phyloP scores from a whole-genome alignment of 2,888 invertebrate genomes.

The Aphidoletes aphidimyza region DNA sequence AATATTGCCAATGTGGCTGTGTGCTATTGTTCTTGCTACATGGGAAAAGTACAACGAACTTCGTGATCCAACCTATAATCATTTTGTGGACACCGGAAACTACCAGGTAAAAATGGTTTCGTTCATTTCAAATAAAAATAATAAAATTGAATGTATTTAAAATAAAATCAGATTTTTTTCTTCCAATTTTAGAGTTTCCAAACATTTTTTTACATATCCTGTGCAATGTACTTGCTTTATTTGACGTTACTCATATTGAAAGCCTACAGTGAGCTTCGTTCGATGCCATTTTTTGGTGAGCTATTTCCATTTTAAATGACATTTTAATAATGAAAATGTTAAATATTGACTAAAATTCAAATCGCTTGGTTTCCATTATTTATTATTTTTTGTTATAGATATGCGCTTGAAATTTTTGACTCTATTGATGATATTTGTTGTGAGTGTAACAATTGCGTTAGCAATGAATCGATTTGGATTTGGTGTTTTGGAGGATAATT shows the following conservation, averaged over 20 bases:
- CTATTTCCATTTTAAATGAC: background rate
- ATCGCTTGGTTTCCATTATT: background rate
- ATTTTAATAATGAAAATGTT: background rate
- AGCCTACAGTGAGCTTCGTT: conserved; percentile 92
- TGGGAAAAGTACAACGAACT: conserved; percentile 92
- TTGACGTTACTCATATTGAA: conserved; percentile 83
- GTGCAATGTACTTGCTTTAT: conserved; percentile 86
- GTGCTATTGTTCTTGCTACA: conserved; percentile 84
- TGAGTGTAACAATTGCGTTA: conserved; percentile 78
- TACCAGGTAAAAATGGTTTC: conserved; percentile 79
- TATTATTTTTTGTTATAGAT: conserved; percentile 72
- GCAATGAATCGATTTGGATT: conserved; percentile 87
- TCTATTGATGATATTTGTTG: conserved; percentile 82
- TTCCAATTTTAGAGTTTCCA: conserved; percentile 79
- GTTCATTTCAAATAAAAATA: too few species aligned
- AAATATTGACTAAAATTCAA: background rate
- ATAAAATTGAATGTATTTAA: background rate
- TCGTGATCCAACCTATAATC: conserved; percentile 92
- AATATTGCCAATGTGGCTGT: conserved; percentile 87
- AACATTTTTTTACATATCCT: conserved; percentile 87
- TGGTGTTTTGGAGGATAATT: conserved; percentile 91
- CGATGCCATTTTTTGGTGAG: conserved; percentile 98
- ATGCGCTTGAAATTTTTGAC: conserved; percentile 91
- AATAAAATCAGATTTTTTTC: conserved; percentile 59
- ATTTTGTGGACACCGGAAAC: conserved; percentile 83